These are phyloP conservation scores for Ceyx erithaca DNA, from an alignment of 2,797 vertebrate species.

Conservation along the genomic window DNA sequence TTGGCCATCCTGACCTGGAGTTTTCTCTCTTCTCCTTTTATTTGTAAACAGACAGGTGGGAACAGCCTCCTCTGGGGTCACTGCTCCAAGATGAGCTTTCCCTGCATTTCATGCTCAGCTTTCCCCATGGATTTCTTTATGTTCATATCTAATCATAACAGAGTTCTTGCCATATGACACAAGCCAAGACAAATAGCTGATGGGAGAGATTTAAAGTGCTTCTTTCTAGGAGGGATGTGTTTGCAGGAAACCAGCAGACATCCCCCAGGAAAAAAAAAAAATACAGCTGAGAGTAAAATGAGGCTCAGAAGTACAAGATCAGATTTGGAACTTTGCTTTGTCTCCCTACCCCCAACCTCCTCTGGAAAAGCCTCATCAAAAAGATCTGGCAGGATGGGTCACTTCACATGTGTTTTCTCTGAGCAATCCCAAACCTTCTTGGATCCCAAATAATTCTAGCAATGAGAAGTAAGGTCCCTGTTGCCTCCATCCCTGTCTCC, in stretches of 20 bases:
- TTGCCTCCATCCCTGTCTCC: neutral
- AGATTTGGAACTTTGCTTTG: neutral
- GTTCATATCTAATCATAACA: neutral
- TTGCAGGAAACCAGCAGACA: neutral
- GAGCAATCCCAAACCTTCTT: neutral
- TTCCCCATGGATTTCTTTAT: neutral
- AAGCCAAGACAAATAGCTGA: neutral
- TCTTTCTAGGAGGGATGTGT: neutral
- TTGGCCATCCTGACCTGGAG: neutral
- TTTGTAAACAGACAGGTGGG: neutral
- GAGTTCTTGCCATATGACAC: neutral
- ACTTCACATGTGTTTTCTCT: neutral
- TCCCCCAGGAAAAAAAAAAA: neutral
- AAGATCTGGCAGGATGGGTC: neutral
- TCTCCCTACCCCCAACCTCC: neutral
- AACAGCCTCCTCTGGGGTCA: neutral
- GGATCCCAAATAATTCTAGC: neutral
- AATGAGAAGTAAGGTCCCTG: rapidly evolving
- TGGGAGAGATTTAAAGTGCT: neutral
- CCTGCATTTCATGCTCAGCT: neutral
- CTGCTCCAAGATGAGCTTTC: neutral
- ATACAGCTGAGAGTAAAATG: neutral
- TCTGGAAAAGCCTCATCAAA: neutral
- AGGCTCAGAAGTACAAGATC: neutral
- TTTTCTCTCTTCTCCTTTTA: neutral